Base-by-base conservation (phyloP, 2,888 invertebrate species). In the Tachina lurida region DNA sequence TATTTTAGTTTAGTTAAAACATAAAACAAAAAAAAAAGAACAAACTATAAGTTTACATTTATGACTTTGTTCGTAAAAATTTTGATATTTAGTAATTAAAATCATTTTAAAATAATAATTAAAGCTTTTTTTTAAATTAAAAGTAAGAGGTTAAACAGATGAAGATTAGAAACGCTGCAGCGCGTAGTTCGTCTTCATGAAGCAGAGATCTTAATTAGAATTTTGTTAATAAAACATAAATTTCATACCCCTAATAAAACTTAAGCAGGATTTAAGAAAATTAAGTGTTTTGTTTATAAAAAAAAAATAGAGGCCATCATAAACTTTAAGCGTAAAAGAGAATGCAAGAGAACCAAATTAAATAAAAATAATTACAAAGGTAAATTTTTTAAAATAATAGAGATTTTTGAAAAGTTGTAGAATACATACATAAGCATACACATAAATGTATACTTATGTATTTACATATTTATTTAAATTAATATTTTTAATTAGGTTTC, bases 361-460 rank as follows among this genome's bases (percentile, higher is more conserved):
- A 7, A 31, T 31, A 52, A 17, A 31, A 22, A 41, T 10, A 45
- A 19, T 0, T 17, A 65, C 45, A 65, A 71, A 19, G 43, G 45
- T 56, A 47, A 62, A 41, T 47, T 47, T 7, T 58, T 49, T 60
- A 58, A 52, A 60, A 75, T 74, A 60, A 62, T 76, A 65, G 82
- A 83, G 83, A 83, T 77, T 77, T 83, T 83, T 71, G 77, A 65
- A 83, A 77, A 77, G 10, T 43, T 17, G 49, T 43, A 19, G 31
- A 31, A 31, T 31, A 31, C 31, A 31, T 4, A 31, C 31, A 31
- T 7, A 31, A 31, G 2, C 7, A 31, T 31, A 31, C 7, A 31
- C 7, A 31, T 5, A 31, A 31, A 31, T 31, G 5, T 31, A 1
- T 31, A 31, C 5, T 7, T 31, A 31, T 31, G 5, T 31, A 7